Evolutionary conservation across 2,113 vertebrate genomes (phyloP).

Genomic region (Gymnobelideus leadbeateri): DNA sequence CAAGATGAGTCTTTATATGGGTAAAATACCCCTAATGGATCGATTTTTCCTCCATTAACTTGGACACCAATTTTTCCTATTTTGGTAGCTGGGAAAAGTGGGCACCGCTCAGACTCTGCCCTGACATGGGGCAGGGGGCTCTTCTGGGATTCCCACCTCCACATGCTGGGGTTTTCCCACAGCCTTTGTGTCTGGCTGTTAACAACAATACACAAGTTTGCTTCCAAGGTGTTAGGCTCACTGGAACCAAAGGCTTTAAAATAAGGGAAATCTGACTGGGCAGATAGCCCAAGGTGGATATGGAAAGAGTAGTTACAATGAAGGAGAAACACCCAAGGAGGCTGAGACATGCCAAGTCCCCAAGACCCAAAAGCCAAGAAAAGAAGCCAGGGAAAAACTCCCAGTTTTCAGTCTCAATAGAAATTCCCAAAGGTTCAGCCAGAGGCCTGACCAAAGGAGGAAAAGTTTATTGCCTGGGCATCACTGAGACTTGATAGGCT

Average conservation of each 20-base stretch:
- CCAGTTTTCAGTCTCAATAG: not conserved
- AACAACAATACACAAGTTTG: not conserved
- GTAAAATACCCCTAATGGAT: slow-evolving; percentile 48
- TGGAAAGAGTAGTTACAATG: not conserved
- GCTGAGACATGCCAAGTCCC: not conserved
- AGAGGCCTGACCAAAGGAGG: not conserved
- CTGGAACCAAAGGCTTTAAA: not conserved
- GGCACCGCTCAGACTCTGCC: too few relatives aligned
- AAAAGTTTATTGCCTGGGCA: not conserved
- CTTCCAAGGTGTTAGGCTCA: not conserved
- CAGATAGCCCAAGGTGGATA: too few relatives aligned
- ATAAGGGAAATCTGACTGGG: not conserved
- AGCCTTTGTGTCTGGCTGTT: not conserved
- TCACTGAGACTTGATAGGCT: not conserved
- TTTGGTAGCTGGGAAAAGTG: slow-evolving; percentile 52
- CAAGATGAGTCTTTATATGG: slow-evolving; percentile 50
- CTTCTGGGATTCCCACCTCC: too few relatives aligned
- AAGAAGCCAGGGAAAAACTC: too few relatives aligned
- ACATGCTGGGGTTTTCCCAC: too few relatives aligned
- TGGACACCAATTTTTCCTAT: slow-evolving; percentile 51
- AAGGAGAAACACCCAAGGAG: not conserved
- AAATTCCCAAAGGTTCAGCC: not conserved
- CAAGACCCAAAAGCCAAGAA: too few relatives aligned
- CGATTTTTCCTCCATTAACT: slow-evolving; percentile 38
- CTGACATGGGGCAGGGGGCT: too few relatives aligned